Conservation (phyloP, 2,888 invertebrate species). For the Rhagonycha lutea region DNA sequence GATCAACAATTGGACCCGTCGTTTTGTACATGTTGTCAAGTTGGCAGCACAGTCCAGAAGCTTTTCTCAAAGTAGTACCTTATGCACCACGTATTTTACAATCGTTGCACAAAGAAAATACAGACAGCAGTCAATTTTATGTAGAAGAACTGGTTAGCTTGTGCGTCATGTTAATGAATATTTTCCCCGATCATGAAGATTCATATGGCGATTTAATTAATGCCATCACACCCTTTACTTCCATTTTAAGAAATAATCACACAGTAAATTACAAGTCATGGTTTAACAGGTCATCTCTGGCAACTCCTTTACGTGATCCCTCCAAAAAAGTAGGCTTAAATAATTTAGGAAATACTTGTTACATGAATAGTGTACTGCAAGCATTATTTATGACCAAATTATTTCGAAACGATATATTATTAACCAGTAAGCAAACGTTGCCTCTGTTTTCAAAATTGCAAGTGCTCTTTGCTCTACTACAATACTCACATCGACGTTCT, state of each 20-base stretch:
- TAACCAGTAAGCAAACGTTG: slow-evolving; percentile 59
- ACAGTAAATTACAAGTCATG: slow-evolving; percentile 51
- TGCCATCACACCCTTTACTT: slow-evolving; percentile 46
- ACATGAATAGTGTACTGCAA: slow-evolving; percentile 87
- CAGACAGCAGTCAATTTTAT: slow-evolving; percentile 53
- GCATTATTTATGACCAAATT: slow-evolving; percentile 81
- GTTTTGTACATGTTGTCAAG: slow-evolving; percentile 68
- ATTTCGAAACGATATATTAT: slow-evolving; percentile 71
- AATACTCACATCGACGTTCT: slow-evolving; percentile 68
- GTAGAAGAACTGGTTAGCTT: slow-evolving; percentile 68
- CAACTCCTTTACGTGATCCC: slow-evolving; percentile 40
- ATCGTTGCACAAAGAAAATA: slow-evolving; percentile 62
- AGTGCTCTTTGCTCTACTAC: slow-evolving; percentile 73
- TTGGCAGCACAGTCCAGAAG: slow-evolving; percentile 62
- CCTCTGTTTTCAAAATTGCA: slow-evolving; percentile 68
- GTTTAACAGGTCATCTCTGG: slow-evolving; percentile 44
- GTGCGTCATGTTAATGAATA: slow-evolving; percentile 57
- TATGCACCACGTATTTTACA: slow-evolving; percentile 59
- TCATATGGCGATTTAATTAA: slow-evolving; percentile 49
- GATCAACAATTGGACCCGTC: slow-evolving; percentile 64
- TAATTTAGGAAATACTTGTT: slow-evolving; percentile 87
- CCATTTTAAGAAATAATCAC: slow-evolving; percentile 43
- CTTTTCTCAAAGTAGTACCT: slow-evolving; percentile 64
- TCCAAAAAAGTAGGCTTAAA: slow-evolving; percentile 72
- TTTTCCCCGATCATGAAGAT: slow-evolving; percentile 54